Evolutionary conservation across 92 coral and sea anemone species (phyloP).

Genomic region (Siderastrea siderea): DNA sequence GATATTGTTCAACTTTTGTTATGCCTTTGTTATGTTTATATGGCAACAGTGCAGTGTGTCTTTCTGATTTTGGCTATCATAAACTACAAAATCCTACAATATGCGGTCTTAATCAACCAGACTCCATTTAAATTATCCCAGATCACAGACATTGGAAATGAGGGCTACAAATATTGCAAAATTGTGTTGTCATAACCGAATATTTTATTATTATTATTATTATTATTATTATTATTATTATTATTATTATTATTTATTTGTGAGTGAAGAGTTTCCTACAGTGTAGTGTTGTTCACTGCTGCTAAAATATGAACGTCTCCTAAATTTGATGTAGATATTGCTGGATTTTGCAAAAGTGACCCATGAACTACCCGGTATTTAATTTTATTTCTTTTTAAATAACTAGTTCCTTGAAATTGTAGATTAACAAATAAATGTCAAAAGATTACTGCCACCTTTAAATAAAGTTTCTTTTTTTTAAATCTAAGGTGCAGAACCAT

Average conservation of each 20-base stretch:
- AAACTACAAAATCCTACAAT: too few relatives aligned
- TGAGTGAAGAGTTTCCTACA: not conserved
- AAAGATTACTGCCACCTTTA: not conserved
- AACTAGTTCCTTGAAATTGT: not conserved
- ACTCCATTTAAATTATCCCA: not conserved
- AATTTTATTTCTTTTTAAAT: not conserved
- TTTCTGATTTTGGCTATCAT: not conserved
- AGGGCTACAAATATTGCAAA: too few relatives aligned
- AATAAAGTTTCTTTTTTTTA: not conserved
- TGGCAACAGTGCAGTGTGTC: not conserved
- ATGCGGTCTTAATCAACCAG: not conserved
- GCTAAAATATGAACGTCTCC: not conserved
- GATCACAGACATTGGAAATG: too few relatives aligned
- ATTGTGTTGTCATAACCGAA: too few relatives aligned
- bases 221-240: too few relatives aligned
- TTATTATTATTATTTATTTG: too few relatives aligned
- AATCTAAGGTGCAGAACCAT: constrained; percentile 32
- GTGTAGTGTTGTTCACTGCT: not conserved
- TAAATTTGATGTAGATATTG: too few relatives aligned
- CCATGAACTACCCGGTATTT: not conserved
- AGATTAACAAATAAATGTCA: too few relatives aligned
- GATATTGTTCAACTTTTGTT: not conserved
- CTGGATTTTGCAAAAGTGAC: too few relatives aligned
- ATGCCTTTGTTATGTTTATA: not conserved
- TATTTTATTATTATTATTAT: too few relatives aligned